A percentile compares a stretch with the other conserved stretches of the same genome.
phyloP scores from a whole-genome alignment of 2,113 vertebrate species.

The Caranx ignobilis region DNA sequence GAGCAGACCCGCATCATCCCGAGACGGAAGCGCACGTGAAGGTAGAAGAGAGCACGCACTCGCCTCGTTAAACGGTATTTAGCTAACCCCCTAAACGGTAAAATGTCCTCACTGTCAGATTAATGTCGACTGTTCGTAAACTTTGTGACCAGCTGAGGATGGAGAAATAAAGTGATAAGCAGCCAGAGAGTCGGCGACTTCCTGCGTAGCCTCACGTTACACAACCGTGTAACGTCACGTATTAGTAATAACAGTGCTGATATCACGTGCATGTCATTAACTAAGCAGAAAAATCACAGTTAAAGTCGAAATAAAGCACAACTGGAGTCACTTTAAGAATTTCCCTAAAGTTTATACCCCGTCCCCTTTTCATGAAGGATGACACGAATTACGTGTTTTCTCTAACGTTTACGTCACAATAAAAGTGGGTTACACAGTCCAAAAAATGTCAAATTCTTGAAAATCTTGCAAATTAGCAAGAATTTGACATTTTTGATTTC shows the following conservation, averaged over 20 bases:
- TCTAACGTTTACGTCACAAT: neutral
- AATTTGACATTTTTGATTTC: neutral
- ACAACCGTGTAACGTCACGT: conserved; percentile 43
- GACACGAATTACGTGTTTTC: neutral
- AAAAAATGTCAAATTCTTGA: no score
- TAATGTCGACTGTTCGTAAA: neutral
- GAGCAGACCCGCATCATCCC: conserved; percentile 28
- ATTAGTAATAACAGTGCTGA: neutral
- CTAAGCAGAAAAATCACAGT: neutral
- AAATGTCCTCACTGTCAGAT: no score
- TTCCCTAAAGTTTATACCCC: neutral
- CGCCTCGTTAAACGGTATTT: neutral
- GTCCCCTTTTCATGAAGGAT: neutral
- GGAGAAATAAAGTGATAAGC: neutral
- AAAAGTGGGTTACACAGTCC: neutral
- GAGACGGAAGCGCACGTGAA: conserved; percentile 14
- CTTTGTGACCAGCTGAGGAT: neutral
- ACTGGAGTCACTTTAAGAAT: neutral
- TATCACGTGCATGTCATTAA: conserved; percentile 48
- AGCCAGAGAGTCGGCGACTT: neutral
- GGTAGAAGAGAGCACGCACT: conserved; percentile 51
- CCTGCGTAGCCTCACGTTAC: conserved; percentile 37
- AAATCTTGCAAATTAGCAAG: no score
- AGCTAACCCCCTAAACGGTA: no score
- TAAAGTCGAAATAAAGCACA: neutral